Base-by-base conservation (phyloP, 2,113 vertebrate species). In the Rhinopomastus cyanomelas region DNA sequence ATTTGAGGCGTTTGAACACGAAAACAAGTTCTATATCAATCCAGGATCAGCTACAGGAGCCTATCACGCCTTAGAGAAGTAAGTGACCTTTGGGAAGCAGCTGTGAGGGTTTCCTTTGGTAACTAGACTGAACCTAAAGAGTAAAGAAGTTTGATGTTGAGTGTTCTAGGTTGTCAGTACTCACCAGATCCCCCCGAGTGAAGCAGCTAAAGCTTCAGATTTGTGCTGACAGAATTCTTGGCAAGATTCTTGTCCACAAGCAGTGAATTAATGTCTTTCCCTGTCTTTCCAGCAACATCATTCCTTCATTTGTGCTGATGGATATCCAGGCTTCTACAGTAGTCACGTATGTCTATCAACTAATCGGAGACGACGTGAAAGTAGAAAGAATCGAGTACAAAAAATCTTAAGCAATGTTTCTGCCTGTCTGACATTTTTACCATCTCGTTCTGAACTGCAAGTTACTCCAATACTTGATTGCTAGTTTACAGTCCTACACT, bases 1-100 rank as follows among this genome's bases (percentile, higher is more conserved):
- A 96, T 99, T 99, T 55, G 99, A 99, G 97, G 99, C 99, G 3
- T 99, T 99, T 62, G 99, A 99, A 95, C 99, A 99, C 8, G 99
- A 99, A 95, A 99, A 99, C 97, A 99, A 99, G 96, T 99, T 99
- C 97, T 99, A 99, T 93, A 99, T 99, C 95, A 99, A 99, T 93
- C 99, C 99, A 3, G 99, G 99, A 56, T 99, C 99, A 68, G 99
- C 99, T 78, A 99, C 99, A n/a, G 99, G 99, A 88, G 99, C 99
- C 27, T 99, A 99, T 96, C 99, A 98, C 60, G 98, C 99, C 93
- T 98, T 99, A 97, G 99, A 99, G 97, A 98, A 98, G 99, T 99
- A 95, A 97, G 96, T 97, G n/a, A 67, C 82, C 48, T 8, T 12
- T 21, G 78, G 27, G 65, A 34, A 37, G 12, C 36, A 26, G 12